Evolutionary conservation across 2,888 invertebrate species (phyloP), one percentile per base, ranked within the genome.

Genomic region (Microctonus aethiopoides): DNA sequence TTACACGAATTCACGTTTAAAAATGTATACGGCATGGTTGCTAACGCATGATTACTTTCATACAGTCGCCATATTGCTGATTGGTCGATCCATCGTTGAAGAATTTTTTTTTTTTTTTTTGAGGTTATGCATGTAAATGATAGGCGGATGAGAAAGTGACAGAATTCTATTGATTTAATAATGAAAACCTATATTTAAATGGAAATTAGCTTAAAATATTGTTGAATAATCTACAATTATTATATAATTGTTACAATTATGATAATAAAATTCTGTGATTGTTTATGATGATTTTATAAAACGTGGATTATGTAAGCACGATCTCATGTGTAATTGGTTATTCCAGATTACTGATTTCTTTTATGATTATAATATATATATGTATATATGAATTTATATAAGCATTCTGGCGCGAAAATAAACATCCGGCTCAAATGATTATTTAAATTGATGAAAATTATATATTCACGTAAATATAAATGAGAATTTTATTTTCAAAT

Each of bases 281-380:
- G n/a, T n/a, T 63, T 11, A 39, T 56, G 36, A 22, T 67, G 11
- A 16, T 46, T 41, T 11, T 1, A 11, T n/a, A 64, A 71, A 72
- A 60, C 13, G 56, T 22, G 68, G 71, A 74, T 74, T 74, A 65
- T 46, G n/a, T 51, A 46, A 16, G 13, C 46, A 46, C 9, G 16
- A 16, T n/a, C 16, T 16, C 46, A 16, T 46, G 46, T 20, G n/a
- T 16, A 46, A 16, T 46, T 46, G 2, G 1, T 4, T 6, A 46
- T 46, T 46, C 16, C 20, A 3, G 39, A n/a, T 7, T n/a, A 16
- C 5, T 16, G 16, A 16, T 20, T 36, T 36, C 36, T 36, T 10
- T n/a, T n/a, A 6, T 39, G n/a, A n/a, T 39, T 39, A 11, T 9
- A 10, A n/a, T 0, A 24, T 10, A 41, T 32, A 16, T 3, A 39